Conservation (phyloP, 2,888 invertebrate species). For the Eristalis arbustorum region DNA sequence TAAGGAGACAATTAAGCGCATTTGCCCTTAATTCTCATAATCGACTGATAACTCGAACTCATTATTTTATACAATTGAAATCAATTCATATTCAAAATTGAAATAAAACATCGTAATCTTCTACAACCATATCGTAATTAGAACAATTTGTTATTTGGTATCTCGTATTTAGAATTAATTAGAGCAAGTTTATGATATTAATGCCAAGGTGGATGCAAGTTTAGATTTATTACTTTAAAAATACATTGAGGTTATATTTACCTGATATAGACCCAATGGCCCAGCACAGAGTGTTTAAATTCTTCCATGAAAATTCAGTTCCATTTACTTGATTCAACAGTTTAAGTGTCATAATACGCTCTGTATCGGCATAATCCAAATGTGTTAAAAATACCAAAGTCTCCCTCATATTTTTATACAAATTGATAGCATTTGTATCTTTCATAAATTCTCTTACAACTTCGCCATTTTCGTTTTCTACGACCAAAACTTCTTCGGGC, state of each 20-base stretch:
- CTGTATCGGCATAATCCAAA: slow-evolving; percentile 98
- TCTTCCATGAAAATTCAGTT: slow-evolving; percentile 99
- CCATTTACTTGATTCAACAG: slow-evolving; percentile 99
- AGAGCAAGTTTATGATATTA: too few relatives aligned
- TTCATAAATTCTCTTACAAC: slow-evolving; percentile 99
- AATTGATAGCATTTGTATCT: slow-evolving; percentile 99
- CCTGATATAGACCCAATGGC: slow-evolving; percentile 99
- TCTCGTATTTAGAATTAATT: too few relatives aligned
- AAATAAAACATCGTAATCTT: too few relatives aligned
- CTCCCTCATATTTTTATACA: slow-evolving; percentile 99
- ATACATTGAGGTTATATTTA: slow-evolving; percentile 47
- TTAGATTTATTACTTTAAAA: too few relatives aligned
- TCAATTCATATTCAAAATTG: too few relatives aligned
- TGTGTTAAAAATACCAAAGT: slow-evolving; percentile 98
- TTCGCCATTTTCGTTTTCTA: slow-evolving; percentile 99
- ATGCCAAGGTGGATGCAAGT: too few relatives aligned
- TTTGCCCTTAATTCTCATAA: too few relatives aligned
- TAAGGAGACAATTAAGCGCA: too few relatives aligned
- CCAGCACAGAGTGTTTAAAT: slow-evolving; percentile 99
- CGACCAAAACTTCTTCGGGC: slow-evolving; percentile 99
- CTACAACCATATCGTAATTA: too few relatives aligned
- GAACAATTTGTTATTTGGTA: too few relatives aligned
- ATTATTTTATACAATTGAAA: too few relatives aligned
- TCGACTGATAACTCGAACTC: too few relatives aligned
- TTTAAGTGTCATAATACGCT: slow-evolving; percentile 99